Evolutionary conservation across 2,113 vertebrate species (phyloP), one percentile per base, ranked within the genome.

Genomic region (Pao palembangensis): DNA sequence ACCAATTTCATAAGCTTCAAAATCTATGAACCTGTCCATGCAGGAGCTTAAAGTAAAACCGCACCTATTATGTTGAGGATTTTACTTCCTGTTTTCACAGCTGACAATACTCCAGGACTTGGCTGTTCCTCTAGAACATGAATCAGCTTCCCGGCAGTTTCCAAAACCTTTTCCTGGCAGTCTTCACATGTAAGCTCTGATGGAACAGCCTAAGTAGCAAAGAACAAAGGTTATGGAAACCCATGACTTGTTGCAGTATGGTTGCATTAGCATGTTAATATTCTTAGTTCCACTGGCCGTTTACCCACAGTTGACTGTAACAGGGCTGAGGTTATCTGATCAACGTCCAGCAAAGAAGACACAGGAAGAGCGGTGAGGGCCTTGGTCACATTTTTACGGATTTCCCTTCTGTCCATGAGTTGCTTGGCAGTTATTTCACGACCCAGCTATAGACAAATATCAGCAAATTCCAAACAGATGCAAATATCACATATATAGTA

Each of bases 41-140:
- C n/a, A n/a, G 13, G 5, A 56, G 23, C 53, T 1, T 8, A 38
- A 18, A 49, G 16, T 13, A n/a, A 49, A 2, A 4, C 17, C 15
- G 44, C 83, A 93, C 92, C 91, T 73, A 93, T 71, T 44, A 93
- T 60, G 43, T 55, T 72, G 8, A 93, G 83, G 58, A 92, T 81
- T 71, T 87, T 90, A 19, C 66, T 80, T 51, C 86, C 90, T 0
- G 82, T 80, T 23, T 86, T 82, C 17, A 76, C 52, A 6, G 79
- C 73, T 42, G 80, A 61, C 51, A 60, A 49, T 20, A 77, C 74
- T 15, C 74, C 83, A 34, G 70, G 62, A 65, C 61, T 66, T 1
- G 25, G 80, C 67, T 89, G 69, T 38, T 79, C 73, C 41, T 85
- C 64, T 20, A 92, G 80, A 2, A 91, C 67, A 16, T 69, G 54